These are phyloP conservation scores for Conchocele bisecta DNA, from an alignment of 2,888 invertebrate genomes.

Conservation along the genomic window DNA sequence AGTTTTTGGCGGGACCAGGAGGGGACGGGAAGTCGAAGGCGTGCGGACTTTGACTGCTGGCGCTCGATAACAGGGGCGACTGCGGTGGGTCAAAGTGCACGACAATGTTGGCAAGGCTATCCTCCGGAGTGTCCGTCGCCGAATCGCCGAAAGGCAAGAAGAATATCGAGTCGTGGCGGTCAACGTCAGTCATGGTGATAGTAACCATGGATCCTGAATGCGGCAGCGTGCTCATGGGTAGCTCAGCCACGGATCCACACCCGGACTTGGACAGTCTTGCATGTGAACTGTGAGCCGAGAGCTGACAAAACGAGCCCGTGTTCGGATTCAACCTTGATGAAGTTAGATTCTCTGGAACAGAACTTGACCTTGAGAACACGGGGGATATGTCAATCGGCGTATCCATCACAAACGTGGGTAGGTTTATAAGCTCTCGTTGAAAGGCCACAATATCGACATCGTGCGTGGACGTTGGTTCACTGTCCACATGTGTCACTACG, in stretches of 20 bases:
- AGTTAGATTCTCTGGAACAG: conserved; percentile 80
- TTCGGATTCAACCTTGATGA: conserved; percentile 62
- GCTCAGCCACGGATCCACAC: conserved; percentile 58
- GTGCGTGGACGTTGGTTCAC: conserved; percentile 56
- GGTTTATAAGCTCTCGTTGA: conserved; percentile 85
- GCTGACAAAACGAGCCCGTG: conserved; percentile 51
- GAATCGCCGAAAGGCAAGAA: conserved; percentile 51
- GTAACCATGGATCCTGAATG: conserved; percentile 70
- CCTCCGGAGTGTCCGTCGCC: conserved; percentile 53
- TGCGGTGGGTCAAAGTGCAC: conserved; percentile 81
- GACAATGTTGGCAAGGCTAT: conserved; percentile 71
- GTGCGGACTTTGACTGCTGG: conserved; percentile 73
- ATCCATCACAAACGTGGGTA: conserved; percentile 83
- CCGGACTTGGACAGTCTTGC: conserved; percentile 52
- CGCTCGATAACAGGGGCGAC: conserved; percentile 75
- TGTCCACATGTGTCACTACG: conserved; percentile 16
- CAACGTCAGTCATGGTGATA: conserved; percentile 75
- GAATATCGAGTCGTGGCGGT: conserved; percentile 54
- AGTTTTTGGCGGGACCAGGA: conserved; percentile 25
- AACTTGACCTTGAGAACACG: conserved; percentile 80
- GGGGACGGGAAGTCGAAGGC: conserved; percentile 73
- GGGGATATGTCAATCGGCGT: conserved; percentile 79
- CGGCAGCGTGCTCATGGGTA: conserved; percentile 52
- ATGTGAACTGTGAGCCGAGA: conserved; percentile 59
- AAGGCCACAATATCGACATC: conserved; percentile 85